These are phyloP conservation scores for Eulemur coronatus DNA, from an alignment of 2,797 vertebrate genomes.

Conservation along the genomic window DNA sequence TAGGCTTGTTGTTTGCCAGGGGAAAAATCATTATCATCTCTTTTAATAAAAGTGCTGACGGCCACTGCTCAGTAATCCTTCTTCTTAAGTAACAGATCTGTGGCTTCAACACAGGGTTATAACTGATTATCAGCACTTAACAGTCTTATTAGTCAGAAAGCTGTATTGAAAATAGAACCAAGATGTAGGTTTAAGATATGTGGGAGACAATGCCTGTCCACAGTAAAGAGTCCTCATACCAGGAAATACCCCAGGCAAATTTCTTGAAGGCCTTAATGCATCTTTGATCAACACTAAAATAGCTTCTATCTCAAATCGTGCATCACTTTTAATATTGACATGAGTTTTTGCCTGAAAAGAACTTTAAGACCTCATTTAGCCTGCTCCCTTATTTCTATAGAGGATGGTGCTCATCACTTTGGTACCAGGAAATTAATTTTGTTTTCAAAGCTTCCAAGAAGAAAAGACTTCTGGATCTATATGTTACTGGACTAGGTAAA, in stretches of 20 bases:
- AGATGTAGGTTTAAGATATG: conserved; percentile 10
- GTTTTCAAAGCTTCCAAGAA: not conserved
- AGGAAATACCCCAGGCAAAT: not conserved
- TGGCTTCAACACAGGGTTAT: conserved; percentile 36
- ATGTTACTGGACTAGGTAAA: not conserved
- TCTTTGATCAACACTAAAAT: conserved; percentile 18
- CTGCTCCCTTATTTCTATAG: not conserved
- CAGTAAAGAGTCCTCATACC: conserved; percentile 17
- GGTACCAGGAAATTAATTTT: conserved; percentile 9
- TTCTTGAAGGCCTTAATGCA: not conserved
- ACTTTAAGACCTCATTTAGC: not conserved
- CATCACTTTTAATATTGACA: not conserved
- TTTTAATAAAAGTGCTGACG: conserved; percentile 69
- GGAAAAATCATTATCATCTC: conserved; percentile 65
- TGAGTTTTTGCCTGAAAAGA: not conserved
- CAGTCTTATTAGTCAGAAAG: conserved; percentile 25
- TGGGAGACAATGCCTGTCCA: not conserved
- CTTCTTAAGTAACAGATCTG: conserved; percentile 51
- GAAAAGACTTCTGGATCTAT: not conserved
- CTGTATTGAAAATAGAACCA: conserved; percentile 44
- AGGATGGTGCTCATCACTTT: not conserved
- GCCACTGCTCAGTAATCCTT: conserved; percentile 61
- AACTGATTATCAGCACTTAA: conserved; percentile 46
- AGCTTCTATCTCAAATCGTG: not conserved
- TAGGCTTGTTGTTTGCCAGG: conserved; percentile 57